Conservation (phyloP, 2,888 invertebrate species). For the Meganola albula region DNA sequence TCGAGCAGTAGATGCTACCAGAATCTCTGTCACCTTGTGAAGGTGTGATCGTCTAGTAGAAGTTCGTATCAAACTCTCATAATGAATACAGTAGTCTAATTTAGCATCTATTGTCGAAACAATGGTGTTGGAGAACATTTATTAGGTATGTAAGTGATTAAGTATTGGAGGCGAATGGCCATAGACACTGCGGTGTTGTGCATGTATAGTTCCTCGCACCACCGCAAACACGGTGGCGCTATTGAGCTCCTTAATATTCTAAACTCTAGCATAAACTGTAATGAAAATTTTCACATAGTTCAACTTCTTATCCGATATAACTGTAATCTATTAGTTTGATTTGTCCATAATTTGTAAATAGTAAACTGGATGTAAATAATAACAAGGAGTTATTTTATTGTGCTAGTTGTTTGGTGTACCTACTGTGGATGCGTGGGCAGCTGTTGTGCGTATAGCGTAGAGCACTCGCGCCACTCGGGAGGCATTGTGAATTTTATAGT, state of each 20-base stretch:
- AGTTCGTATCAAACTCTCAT: slow-evolving; percentile 33
- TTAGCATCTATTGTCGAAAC: slow-evolving; percentile 59
- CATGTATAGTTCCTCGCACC: slow-evolving; percentile 77
- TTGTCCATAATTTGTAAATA: slow-evolving; percentile 63
- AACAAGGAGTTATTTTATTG: slow-evolving; percentile 61
- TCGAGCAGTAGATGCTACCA: slow-evolving; percentile 35
- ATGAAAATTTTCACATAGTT: slow-evolving; percentile 63
- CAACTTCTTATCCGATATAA: slow-evolving; percentile 58
- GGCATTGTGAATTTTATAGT: slow-evolving; percentile 78
- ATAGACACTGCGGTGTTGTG: slow-evolving; percentile 73
- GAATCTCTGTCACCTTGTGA: slow-evolving; percentile 51
- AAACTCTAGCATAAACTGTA: slow-evolving; percentile 73
- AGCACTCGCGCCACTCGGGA: slow-evolving; percentile 41
- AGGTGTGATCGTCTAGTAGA: slow-evolving; percentile 38
- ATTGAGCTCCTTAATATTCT: slow-evolving; percentile 72
- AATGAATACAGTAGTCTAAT: slow-evolving; percentile 45
- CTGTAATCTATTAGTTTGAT: slow-evolving; percentile 58
- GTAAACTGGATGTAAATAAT: slow-evolving; percentile 52
- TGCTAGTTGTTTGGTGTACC: slow-evolving; percentile 65
- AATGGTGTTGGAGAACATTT: slow-evolving; percentile 66
- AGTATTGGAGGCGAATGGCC: slow-evolving; percentile 69
- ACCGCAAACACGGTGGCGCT: slow-evolving; percentile 68
- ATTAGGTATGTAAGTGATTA: slow-evolving; percentile 69
- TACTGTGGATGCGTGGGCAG: slow-evolving; percentile 45
- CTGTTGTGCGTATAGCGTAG: slow-evolving; percentile 53